Evolutionary conservation across 2,113 vertebrate genomes (phyloP).

Genomic region (Danionella cerebrum): DNA sequence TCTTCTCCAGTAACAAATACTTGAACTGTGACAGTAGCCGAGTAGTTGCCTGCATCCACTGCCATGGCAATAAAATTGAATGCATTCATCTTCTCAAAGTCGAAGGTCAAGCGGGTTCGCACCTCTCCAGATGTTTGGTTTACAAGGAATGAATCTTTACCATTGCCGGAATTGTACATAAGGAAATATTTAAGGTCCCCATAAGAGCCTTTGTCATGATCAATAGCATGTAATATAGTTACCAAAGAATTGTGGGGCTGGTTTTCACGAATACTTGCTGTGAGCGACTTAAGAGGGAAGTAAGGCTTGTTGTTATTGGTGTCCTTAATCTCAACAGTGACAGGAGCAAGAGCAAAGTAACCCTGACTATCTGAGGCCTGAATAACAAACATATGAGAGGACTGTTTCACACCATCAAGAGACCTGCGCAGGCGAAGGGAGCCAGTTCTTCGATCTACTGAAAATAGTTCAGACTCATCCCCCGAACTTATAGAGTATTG

Average conservation of each 20-base stretch:
- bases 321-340: conserved; percentile 84
- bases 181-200: conserved; percentile 77
- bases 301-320: conserved; percentile 86
- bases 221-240: conserved; percentile 79
- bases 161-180: conserved; percentile 50
- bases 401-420: conserved; percentile 77
- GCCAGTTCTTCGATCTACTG: conserved; percentile 77
- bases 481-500: conserved; percentile 86
- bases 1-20: conserved; percentile 91
- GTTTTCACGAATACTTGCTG: conserved; percentile 85
- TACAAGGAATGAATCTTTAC: conserved; percentile 68
- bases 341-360: conserved; percentile 76
- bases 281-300: conserved; percentile 81
- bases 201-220: conserved; percentile 76
- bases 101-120: conserved; percentile 73
- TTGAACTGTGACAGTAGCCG: conserved; percentile 83
- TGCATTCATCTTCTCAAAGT: conserved; percentile 82
- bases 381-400: conserved; percentile 73
- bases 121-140: conserved; percentile 82
- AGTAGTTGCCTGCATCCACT: conserved; percentile 80
- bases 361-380: conserved; percentile 74
- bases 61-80: conserved; percentile 81
- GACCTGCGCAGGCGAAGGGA: conserved; percentile 67
- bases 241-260: conserved; percentile 79
- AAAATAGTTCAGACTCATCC: conserved; percentile 76